Conservation (phyloP, 2,797 vertebrate genomes). For the Antrozous pallidus region DNA sequence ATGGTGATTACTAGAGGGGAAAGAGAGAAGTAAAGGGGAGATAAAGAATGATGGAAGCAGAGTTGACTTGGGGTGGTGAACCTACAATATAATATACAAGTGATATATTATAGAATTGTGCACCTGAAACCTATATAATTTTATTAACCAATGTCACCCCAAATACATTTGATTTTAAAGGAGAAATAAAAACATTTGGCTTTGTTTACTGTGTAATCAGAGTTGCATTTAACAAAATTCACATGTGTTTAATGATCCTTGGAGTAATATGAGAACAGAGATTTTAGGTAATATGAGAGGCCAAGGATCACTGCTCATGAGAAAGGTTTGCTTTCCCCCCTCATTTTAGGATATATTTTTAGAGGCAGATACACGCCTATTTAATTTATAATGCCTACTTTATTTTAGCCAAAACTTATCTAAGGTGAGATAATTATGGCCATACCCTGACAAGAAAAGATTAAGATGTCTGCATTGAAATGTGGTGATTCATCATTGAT, state of each 20-base stretch:
- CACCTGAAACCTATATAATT: neutral
- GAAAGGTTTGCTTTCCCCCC: neutral
- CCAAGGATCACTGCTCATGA: neutral
- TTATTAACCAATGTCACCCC: neutral
- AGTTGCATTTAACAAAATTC: neutral
- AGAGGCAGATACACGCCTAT: slow-evolving; percentile 6
- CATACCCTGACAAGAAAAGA: slow-evolving; percentile 17
- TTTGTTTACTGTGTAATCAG: neutral
- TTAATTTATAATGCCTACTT: neutral
- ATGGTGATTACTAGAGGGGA: neutral
- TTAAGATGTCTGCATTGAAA: neutral
- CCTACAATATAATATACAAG: neutral
- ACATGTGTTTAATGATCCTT: neutral
- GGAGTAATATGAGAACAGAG: neutral
- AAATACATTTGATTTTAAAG: neutral
- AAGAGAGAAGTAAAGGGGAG: neutral
- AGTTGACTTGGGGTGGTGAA: neutral
- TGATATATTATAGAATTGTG: neutral
- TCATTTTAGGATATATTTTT: slow-evolving; percentile 2
- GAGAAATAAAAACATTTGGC: neutral
- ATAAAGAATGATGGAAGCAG: neutral
- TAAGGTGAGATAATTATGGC: neutral
- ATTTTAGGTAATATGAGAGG: neutral
- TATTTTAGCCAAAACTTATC: slow-evolving; percentile 38
- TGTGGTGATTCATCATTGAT: neutral